Conservation (phyloP, 2,113 vertebrate species). For the Coreoperca whiteheadi region DNA sequence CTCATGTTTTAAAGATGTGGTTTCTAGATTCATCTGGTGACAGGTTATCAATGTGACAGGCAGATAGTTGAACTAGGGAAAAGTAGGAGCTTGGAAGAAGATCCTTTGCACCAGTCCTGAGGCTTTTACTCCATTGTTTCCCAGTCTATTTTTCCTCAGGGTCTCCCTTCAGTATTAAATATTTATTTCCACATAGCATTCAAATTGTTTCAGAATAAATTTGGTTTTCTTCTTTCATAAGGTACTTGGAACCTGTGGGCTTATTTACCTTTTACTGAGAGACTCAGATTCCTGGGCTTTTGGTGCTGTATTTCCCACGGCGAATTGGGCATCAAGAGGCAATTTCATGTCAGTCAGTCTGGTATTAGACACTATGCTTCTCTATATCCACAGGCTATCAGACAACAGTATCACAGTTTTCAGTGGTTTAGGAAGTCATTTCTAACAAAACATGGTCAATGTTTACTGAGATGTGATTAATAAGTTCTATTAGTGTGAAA, state of each 20-base stretch:
- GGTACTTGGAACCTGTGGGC: slow-evolving; percentile 37
- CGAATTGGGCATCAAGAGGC: slow-evolving; percentile 50
- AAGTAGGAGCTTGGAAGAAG: slow-evolving; percentile 53
- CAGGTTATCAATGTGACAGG: slow-evolving; percentile 73
- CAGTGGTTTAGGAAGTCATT: slow-evolving; percentile 38
- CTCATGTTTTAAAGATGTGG: slow-evolving; percentile 80
- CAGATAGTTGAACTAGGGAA: slow-evolving; percentile 64
- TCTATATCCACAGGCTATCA: slow-evolving; percentile 33
- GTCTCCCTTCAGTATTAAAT: slow-evolving; percentile 48
- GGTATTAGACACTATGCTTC: slow-evolving; percentile 8
- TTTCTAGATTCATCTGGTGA: slow-evolving; percentile 68
- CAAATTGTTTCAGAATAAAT: slow-evolving; percentile 56
- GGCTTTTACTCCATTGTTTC: slow-evolving; percentile 37
- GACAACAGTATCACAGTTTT: slow-evolving; percentile 38
- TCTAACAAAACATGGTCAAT: slow-evolving; percentile 40
- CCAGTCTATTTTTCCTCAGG: slow-evolving; percentile 33
- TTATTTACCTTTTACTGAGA: slow-evolving; percentile 55
- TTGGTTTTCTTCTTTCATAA: slow-evolving; percentile 18
- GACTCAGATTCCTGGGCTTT: slow-evolving; percentile 14
- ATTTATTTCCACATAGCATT: slow-evolving; percentile 58
- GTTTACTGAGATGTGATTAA: slow-evolving; percentile 61
- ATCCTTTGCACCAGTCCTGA: slow-evolving; percentile 43
- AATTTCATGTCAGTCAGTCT: slow-evolving; percentile 55
- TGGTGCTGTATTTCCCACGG: slow-evolving; percentile 34
- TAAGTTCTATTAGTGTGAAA: slow-evolving; percentile 61